phyloP scores from a whole-genome alignment of 2,888 invertebrate genomes.

The Micoletzkya japonica region DNA sequence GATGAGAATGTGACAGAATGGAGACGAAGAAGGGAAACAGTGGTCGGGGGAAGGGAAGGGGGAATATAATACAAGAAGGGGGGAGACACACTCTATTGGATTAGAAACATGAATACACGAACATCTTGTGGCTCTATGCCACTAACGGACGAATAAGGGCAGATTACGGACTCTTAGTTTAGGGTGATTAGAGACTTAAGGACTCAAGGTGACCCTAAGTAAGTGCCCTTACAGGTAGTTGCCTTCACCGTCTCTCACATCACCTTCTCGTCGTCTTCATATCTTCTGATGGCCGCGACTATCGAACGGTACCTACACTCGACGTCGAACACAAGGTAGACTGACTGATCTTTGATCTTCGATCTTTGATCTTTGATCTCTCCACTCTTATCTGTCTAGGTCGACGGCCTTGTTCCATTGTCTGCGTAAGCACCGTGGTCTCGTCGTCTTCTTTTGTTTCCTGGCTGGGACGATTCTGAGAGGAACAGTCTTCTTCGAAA shows the following conservation, averaged over 20 bases:
- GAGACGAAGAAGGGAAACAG: too few species aligned
- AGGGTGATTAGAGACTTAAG: background rate
- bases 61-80: too few species aligned
- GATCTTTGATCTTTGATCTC: background rate
- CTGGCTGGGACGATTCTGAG: slow-evolving; percentile 47
- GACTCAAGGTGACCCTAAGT: background rate
- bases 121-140: background rate
- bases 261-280: slow-evolving; percentile 53
- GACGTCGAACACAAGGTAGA: slow-evolving; percentile 33
- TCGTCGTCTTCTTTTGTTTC: slow-evolving; percentile 50
- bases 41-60: too few species aligned
- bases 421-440: slow-evolving; percentile 45
- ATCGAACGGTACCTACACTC: slow-evolving; percentile 59
- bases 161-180: background rate
- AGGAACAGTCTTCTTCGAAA: slow-evolving; percentile 57
- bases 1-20: too few species aligned
- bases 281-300: slow-evolving; percentile 58
- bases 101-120: background rate
- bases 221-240: slow-evolving; percentile 30
- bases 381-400: slow-evolving; percentile 20
- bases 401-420: slow-evolving; percentile 41
- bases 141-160: background rate
- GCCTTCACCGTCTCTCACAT: slow-evolving; percentile 59
- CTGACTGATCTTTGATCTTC: background rate
- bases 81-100: background rate